These are phyloP conservation scores for Zygaena filipendulae DNA, from an alignment of 2,888 invertebrate species.

Conservation along the genomic window DNA sequence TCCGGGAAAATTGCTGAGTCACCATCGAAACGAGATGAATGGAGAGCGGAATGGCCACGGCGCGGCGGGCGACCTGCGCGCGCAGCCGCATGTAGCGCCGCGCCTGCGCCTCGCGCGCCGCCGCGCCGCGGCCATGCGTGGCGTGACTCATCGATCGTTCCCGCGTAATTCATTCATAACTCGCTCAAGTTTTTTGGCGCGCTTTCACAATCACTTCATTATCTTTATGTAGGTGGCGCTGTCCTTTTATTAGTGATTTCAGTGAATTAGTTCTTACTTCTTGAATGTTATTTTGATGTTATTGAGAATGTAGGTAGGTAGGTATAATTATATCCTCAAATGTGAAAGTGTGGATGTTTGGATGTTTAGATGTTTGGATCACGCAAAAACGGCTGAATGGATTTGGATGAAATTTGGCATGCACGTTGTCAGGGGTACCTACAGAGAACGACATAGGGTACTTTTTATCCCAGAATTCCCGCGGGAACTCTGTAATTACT, in stretches of 20 bases:
- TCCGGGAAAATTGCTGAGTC: conserved; percentile 41
- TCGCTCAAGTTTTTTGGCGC: conserved; percentile 45
- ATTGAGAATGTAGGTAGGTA: too few relatives aligned
- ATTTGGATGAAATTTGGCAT: too few relatives aligned
- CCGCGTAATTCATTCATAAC: conserved; percentile 57
- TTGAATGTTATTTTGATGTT: too few relatives aligned
- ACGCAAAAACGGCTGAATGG: too few relatives aligned
- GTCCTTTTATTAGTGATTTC: background rate
- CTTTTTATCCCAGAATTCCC: too few relatives aligned
- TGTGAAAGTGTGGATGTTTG: too few relatives aligned
- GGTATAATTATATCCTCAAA: too few relatives aligned
- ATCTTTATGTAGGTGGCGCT: conserved; percentile 41
- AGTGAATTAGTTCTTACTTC: background rate
- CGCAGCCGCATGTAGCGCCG: conserved; percentile 10
- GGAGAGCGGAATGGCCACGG: conserved; percentile 21
- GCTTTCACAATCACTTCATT: too few relatives aligned
- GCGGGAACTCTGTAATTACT: too few relatives aligned
- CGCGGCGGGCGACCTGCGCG: conserved; percentile 11
- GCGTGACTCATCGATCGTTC: conserved; percentile 36
- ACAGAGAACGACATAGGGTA: too few relatives aligned
- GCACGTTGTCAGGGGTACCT: too few relatives aligned
- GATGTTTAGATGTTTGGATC: too few relatives aligned
- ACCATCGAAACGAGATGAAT: conserved; percentile 35
- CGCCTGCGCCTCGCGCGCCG: conserved; percentile 3
- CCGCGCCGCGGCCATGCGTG: conserved; percentile 4